Conservation (phyloP, 2,113 vertebrate species). For the Sarotherodon lohbergeri region DNA sequence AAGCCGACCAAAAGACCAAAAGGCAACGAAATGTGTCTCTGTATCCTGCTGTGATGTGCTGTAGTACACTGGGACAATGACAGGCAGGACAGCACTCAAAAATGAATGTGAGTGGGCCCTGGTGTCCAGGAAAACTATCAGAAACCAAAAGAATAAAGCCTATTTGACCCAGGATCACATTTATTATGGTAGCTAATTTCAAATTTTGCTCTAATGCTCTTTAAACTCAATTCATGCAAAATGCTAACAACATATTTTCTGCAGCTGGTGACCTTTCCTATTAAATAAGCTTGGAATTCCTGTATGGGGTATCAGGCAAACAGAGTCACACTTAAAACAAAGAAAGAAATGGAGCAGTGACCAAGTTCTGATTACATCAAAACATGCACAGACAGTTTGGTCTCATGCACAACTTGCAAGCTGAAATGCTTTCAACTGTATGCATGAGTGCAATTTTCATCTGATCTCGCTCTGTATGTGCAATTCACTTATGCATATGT, state of each 20-base stretch:
- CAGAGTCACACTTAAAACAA: neutral
- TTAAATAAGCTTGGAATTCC: too few species aligned
- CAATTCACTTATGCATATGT: neutral
- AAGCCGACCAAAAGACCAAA: slow-evolving; percentile 1
- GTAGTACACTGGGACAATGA: neutral
- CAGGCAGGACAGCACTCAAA: neutral
- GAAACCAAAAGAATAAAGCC: neutral
- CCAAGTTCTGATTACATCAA: neutral
- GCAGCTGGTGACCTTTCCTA: neutral
- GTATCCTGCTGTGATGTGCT: neutral
- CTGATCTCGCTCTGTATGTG: neutral
- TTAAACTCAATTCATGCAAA: neutral
- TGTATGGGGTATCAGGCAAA: neutral
- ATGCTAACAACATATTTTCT: neutral
- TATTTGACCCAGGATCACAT: neutral
- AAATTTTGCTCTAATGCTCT: neutral
- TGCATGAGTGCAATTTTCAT: neutral
- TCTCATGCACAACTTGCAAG: neutral
- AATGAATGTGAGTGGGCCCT: neutral
- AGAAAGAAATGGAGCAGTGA: neutral
- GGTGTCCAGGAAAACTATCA: neutral
- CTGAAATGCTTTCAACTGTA: neutral
- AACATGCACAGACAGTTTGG: neutral
- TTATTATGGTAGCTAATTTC: neutral
- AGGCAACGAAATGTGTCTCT: neutral